Percentiles rank a stretch among this genome's conserved stretches.
phyloP scores from a whole-genome alignment of 2,113 vertebrate species.

The Oryzias melastigma region DNA sequence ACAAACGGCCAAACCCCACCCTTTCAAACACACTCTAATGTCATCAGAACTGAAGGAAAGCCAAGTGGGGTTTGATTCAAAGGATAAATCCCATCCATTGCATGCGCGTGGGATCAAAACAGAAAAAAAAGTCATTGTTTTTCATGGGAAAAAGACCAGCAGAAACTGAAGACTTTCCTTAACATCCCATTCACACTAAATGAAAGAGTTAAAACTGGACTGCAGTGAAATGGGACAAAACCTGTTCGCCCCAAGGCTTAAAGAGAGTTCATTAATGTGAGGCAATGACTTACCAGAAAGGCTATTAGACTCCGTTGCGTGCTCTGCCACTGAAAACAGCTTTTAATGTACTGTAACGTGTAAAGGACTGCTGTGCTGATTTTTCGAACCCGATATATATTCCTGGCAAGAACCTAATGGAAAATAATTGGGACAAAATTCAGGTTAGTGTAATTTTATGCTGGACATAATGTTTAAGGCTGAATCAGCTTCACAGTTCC shows the following conservation, averaged over 20 bases:
- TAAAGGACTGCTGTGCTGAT: constrained; percentile 92
- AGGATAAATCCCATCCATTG: constrained; percentile 66
- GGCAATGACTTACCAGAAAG: constrained; percentile 88
- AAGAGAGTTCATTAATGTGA: constrained; percentile 66
- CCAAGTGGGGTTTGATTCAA: constrained; percentile 73
- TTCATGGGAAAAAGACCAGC: constrained; percentile 50
- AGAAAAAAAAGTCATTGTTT: constrained; percentile 54
- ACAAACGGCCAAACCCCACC: constrained; percentile 59
- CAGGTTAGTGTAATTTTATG: constrained; percentile 59
- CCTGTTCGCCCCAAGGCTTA: constrained; percentile 62
- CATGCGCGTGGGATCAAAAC: constrained; percentile 46
- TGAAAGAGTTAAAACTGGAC: constrained; percentile 58
- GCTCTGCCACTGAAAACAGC: constrained; percentile 98
- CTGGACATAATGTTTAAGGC: constrained; percentile 66
- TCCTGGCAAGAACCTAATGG: constrained; percentile 90
- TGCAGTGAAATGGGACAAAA: constrained; percentile 66
- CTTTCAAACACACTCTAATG: constrained; percentile 69
- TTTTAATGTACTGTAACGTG: constrained; percentile 92
- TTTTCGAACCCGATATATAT: constrained; percentile 92
- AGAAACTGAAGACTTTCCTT: constrained; percentile 46
- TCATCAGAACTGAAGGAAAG: constrained; percentile 64
- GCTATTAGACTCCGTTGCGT: constrained; percentile 85
- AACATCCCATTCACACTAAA: constrained; percentile 56
- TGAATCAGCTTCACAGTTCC: constrained; percentile 55
- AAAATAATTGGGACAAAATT: constrained; percentile 61